These are phyloP conservation scores for Myrmecobius fasciatus DNA, from an alignment of 2,113 vertebrate genomes.

Conservation along the genomic window DNA sequence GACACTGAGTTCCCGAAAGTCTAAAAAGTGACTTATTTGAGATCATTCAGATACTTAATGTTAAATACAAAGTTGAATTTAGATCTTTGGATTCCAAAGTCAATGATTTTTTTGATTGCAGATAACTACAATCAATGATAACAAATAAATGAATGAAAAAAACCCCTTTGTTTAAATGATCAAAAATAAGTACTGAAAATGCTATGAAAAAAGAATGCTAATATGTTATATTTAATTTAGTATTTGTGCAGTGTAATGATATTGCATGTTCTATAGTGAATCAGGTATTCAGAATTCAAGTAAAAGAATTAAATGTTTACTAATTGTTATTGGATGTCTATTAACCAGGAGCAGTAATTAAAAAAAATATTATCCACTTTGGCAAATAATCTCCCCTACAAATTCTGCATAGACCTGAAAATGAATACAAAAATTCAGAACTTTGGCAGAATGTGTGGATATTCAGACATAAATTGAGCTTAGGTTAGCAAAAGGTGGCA, in stretches of 20 bases:
- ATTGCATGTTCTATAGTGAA: background rate
- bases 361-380: background rate
- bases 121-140: background rate
- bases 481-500: conserved; percentile 17
- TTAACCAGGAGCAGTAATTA: background rate
- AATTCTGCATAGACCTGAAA: background rate
- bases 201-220: background rate
- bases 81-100: background rate
- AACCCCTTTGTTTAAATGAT: background rate
- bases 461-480: conserved; percentile 26
- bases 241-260: background rate
- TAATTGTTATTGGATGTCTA: background rate
- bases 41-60: background rate
- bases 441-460: conserved; percentile 19
- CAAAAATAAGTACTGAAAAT: conserved; percentile 21
- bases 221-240: background rate
- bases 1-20: background rate
- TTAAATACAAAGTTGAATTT: background rate
- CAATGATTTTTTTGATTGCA: background rate
- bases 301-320: background rate
- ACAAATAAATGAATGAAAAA: conserved; percentile 5
- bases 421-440: background rate
- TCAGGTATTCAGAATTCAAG: background rate
- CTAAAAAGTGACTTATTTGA: background rate
- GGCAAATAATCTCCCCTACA: rapidly evolving